Evolutionary conservation across 2,888 invertebrate genomes (phyloP), one percentile per base, ranked within the genome.

Genomic region (Oxyteleia sp.): DNA sequence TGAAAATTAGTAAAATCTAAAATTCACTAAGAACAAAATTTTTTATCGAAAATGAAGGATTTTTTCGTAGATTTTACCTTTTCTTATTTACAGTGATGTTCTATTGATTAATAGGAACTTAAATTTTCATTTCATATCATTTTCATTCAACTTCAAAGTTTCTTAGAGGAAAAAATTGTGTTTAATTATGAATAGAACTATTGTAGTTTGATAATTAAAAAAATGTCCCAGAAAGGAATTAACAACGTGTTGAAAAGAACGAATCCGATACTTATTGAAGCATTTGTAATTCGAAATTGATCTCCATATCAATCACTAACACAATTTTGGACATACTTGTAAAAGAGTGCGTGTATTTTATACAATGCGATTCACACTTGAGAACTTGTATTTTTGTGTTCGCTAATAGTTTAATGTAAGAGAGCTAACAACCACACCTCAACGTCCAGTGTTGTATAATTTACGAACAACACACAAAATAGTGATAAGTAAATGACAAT

Each of bases 401-500:
- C 51, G 38, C 49, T 68, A 18, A 59, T 29, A 47, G 45, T 53
- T n/a, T 29, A 32, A 57, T 47, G 57, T 29, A 57, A 66, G 18
- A 55, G 41, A 16, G 11, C 7, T 55, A 57, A 57, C 23, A 18
- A 15, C 57, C 32, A 74, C 35, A 55, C 53, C 35, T 74, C 15
- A 55, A 38, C 43, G 18, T 35, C 7, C 35, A 45, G 55, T 53
- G 43, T 61, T 45, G 64, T 45, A 11, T 45, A 4, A 71, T 38
- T 59, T 5, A 75, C 13, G 10, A 41, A 13, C 38, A 15, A 55
- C 49, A 74, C 53, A 51, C 71, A 69, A 59, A 49, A 72, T 80
- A 80, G 53, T 45, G n/a, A 59, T 80, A 74, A 74, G 80, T 74
- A 45, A 23, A 43, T 51, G 51, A 66, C 18, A 66, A 57, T 64